These are phyloP conservation scores for Tipula unca DNA, from an alignment of 2,888 invertebrate species.

Conservation along the genomic window DNA sequence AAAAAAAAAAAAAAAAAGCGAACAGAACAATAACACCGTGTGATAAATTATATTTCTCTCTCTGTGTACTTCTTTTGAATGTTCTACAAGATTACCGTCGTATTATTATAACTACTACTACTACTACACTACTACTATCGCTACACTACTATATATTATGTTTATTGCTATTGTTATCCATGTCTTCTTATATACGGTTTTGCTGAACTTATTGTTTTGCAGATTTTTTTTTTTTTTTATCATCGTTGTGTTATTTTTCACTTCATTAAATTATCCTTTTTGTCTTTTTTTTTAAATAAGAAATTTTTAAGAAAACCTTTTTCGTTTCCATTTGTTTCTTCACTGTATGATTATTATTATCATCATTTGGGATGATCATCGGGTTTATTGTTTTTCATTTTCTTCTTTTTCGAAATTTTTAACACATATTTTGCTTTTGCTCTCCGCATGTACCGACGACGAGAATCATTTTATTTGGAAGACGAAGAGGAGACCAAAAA, in stretches of 20 bases:
- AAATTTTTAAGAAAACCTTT: slow-evolving; percentile 1
- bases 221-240: neutral
- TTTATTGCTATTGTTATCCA: slow-evolving; percentile 8
- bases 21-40: neutral
- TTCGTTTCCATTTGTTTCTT: neutral
- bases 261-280: slow-evolving; percentile 14
- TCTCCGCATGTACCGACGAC: neutral
- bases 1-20: neutral
- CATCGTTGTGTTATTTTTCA: neutral
- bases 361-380: slow-evolving; percentile 2
- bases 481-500: neutral
- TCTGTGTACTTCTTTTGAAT: neutral
- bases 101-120: neutral
- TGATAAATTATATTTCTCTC: neutral
- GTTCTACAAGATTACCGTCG: neutral
- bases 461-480: no score
- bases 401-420: neutral
- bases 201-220: neutral
- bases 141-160: neutral
- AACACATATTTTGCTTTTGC: neutral
- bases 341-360: neutral
- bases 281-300: no score
- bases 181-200: neutral
- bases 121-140: neutral
- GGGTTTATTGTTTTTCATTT: neutral